phyloP scores from a whole-genome alignment of 1,140 invertebrate species.

The Lepidurus apus region DNA sequence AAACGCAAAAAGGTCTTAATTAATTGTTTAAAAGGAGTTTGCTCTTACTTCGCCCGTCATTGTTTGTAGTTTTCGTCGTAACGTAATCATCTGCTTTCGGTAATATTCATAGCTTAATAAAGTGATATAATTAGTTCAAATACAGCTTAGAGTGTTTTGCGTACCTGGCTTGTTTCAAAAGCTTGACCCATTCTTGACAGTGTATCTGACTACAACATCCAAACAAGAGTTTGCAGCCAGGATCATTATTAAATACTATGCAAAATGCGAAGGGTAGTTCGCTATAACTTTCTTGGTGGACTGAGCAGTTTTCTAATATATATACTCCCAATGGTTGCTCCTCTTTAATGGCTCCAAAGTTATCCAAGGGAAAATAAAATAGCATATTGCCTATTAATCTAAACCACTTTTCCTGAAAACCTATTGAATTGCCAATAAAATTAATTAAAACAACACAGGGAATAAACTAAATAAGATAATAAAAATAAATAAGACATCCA shows the following conservation, averaged over 20 bases:
- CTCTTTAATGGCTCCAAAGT: constrained; percentile 33
- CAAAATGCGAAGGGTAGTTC: constrained; percentile 28
- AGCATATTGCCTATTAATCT: constrained; percentile 32
- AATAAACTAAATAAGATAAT: background rate
- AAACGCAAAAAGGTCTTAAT: background rate
- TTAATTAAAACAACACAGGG: background rate
- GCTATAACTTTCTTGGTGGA: constrained; percentile 23
- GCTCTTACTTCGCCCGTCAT: background rate
- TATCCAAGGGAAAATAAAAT: constrained; percentile 31
- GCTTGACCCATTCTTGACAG: constrained; percentile 29
- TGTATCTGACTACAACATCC: constrained; percentile 25
- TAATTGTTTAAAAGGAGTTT: background rate
- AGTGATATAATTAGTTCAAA: background rate
- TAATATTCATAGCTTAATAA: constrained; percentile 32
- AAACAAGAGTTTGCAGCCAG: constrained; percentile 23
- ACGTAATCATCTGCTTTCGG: constrained; percentile 27
- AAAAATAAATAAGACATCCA: background rate
- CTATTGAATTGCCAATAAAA: background rate
- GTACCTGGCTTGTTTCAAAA: constrained; percentile 30
- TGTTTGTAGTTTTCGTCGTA: constrained; percentile 26
- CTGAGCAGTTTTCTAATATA: constrained; percentile 32
- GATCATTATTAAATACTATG: constrained; percentile 28
- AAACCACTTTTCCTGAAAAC: constrained; percentile 32
- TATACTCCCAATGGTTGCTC: constrained; percentile 30
- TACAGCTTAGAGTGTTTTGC: too few species aligned